Evolutionary conservation across 2,797 vertebrate species (phyloP).

Genomic region (Gastrophryne carolinensis): DNA sequence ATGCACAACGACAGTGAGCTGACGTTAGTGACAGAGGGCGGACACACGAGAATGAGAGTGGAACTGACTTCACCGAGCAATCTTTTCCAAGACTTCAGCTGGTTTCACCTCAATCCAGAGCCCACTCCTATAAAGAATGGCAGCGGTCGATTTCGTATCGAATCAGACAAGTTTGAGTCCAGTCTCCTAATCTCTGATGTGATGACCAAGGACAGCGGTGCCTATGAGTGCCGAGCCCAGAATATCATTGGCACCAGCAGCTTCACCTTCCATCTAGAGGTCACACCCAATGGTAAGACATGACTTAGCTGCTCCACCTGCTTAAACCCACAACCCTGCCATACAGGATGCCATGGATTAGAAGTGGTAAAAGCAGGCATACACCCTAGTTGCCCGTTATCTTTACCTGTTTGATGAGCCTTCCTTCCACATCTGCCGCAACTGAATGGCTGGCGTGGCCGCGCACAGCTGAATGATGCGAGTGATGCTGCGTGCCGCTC

Average conservation of each 20-base stretch:
- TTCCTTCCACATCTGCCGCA: too few species aligned
- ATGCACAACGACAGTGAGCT: background rate
- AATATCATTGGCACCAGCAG: background rate
- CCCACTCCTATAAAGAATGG: background rate
- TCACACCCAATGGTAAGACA: background rate
- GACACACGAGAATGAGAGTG: background rate
- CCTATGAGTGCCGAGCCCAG: background rate
- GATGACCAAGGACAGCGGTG: background rate
- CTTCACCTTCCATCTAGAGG: background rate
- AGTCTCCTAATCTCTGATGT: background rate
- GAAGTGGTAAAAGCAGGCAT: too few species aligned
- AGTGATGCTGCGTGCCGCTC: too few species aligned
- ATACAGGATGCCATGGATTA: too few species aligned
- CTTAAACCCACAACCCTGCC: too few species aligned
- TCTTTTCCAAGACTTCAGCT: background rate
- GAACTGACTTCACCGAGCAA: background rate
- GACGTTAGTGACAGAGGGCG: background rate
- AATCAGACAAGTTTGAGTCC: background rate
- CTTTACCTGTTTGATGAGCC: too few species aligned
- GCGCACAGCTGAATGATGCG: too few species aligned
- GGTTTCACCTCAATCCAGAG: conserved; percentile 1
- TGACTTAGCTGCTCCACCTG: too few species aligned
- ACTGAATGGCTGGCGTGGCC: too few species aligned
- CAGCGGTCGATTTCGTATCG: background rate
- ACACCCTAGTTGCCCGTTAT: too few species aligned